Conservation (phyloP, 1,140 invertebrate species). For the Hyles vespertilio region DNA sequence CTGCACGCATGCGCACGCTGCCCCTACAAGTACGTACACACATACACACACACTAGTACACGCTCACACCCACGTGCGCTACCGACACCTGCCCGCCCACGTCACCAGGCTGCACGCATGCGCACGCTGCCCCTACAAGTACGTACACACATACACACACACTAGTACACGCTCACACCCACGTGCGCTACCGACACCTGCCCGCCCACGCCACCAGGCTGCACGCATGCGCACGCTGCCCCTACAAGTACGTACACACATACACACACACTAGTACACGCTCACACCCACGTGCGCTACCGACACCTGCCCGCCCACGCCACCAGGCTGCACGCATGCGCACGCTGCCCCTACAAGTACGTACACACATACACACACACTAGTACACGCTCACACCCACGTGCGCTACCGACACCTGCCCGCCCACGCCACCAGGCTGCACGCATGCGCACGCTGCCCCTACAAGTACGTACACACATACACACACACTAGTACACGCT, state of each 20-base stretch:
- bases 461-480: not conserved
- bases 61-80: constrained; percentile 87
- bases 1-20: constrained; percentile 87
- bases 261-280: too few species aligned
- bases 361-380: not conserved
- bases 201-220: too few species aligned
- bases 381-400: too few species aligned
- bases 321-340: not conserved
- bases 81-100: constrained; percentile 81
- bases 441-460: not conserved
- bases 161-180: too few species aligned
- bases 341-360: not conserved
- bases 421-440: not conserved
- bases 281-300: too few species aligned
- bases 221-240: not conserved
- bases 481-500: too few species aligned
- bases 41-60: constrained; percentile 75
- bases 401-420: too few species aligned
- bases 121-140: constrained; percentile 83
- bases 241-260: not conserved
- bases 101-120: constrained; percentile 84
- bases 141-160: constrained; percentile 29
- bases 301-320: too few species aligned
- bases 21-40: constrained; percentile 76
- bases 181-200: too few species aligned